A percentile compares a stretch with the other conserved stretches of the same genome.
phyloP scores from a whole-genome alignment of 30 jellyfish, hydroid and myxozoan genomes.

The Pelagia noctiluca region DNA sequence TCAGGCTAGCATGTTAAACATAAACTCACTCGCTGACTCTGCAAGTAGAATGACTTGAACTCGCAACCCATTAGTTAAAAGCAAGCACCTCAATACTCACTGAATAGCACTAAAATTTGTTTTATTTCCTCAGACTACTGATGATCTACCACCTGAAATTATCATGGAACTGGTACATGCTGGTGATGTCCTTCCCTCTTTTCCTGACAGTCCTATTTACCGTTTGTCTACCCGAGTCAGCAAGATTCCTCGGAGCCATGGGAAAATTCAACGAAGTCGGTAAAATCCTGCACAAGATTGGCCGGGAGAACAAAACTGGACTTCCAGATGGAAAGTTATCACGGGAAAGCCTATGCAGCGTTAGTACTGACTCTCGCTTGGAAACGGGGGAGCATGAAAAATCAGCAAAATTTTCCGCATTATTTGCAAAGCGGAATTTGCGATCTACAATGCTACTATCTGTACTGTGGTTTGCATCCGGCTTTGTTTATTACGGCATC shows the following conservation, averaged over 20 bases:
- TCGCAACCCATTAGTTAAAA: too few species aligned
- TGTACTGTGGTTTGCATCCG: slow-evolving; percentile 61
- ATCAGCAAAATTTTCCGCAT: slow-evolving; percentile 17
- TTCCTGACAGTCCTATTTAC: slow-evolving; percentile 40
- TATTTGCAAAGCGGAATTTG: slow-evolving; percentile 28
- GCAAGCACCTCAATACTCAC: too few species aligned
- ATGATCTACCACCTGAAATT: slow-evolving; percentile 35
- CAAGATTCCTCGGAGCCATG: slow-evolving; percentile 67
- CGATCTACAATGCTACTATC: slow-evolving; percentile 32
- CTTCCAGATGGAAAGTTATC: slow-evolving; percentile 57
- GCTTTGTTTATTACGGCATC: slow-evolving; percentile 63
- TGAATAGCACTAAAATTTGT: neutral
- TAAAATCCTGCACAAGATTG: slow-evolving; percentile 38
- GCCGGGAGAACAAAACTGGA: slow-evolving; percentile 68
- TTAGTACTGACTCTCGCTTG: slow-evolving; percentile 1
- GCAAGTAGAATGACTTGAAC: too few species aligned
- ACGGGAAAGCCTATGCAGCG: slow-evolving; percentile 5
- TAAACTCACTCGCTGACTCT: too few species aligned
- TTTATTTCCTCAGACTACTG: slow-evolving; percentile 29
- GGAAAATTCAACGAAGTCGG: slow-evolving; percentile 60
- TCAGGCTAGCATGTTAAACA: too few species aligned
- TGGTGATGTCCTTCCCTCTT: slow-evolving; percentile 47
- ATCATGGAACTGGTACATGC: slow-evolving; percentile 59
- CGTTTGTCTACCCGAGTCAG: slow-evolving; percentile 63
- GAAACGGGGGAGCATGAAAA: neutral